Base-by-base conservation (phyloP, 64 coral and sea anemone species). In the Catalaphyllia jardinei region DNA sequence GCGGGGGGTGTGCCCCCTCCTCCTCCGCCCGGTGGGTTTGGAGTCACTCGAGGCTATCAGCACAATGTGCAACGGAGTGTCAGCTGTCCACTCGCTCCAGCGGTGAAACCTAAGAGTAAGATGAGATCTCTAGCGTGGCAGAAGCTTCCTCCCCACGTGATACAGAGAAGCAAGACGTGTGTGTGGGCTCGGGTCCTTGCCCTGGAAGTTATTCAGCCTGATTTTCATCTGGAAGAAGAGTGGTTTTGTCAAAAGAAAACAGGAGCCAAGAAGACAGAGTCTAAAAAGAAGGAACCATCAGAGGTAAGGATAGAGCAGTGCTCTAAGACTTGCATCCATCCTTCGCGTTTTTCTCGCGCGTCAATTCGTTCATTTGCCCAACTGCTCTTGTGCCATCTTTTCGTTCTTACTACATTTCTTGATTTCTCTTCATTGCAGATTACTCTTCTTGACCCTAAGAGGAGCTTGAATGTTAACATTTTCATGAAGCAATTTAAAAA, bases 241-340 rank as follows among this genome's bases (percentile, higher is more conserved):
- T 78, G 92, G 83, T 99, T 99, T 93, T 99, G 97, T 52, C 97
- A 99, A 67, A 99, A 99, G 62, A 95, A 90, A 52, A 85, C 82
- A 9, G 87, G 71, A 8, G 74, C 77, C n/a, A 88, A 94, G 18
- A 92, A 99, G 38, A 80, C 88, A 24, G 94, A 94, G 0, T 80
- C 87, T 1, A 99, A 99, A 46, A 96, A 96, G 80, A 99, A 95
- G 71, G 92, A 94, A 79, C 59, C 88, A 1, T 91, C 89, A 62
- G 96, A 95, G 84, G 96, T 99, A 86, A 52, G 60, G 0, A 61
- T 31, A 27, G 29, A 16, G 0, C 9, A 9, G 54, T 49, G 10
- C 11, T 2, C 15, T 7, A 9, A 16, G 15, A 57, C 54, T 57
- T 3, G 52, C 0, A 54, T 0, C 8, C 7, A 15, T 57, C 11